A percentile compares a stretch with the other conserved stretches of the same genome.
Conservation (phyloP, 2,113 vertebrate genomes). For the cat (Felis catus) region DNA sequence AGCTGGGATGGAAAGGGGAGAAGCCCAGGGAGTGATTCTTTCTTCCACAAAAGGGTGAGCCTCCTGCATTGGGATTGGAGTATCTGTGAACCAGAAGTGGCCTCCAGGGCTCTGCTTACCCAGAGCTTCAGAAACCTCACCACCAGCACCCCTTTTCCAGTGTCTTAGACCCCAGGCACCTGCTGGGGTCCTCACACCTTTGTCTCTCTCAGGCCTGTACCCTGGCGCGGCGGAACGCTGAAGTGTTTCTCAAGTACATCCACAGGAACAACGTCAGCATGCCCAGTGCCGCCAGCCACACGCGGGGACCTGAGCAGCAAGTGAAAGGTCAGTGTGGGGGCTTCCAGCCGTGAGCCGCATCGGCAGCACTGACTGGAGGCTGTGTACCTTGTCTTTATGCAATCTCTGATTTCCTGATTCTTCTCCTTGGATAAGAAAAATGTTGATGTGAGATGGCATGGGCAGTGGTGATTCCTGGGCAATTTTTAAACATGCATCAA, state of each 20-base stretch:
- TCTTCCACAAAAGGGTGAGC: not conserved
- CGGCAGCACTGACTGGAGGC: not conserved
- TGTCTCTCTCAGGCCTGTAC: conserved; percentile 92
- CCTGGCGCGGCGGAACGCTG: conserved; percentile 95
- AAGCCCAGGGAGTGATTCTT: not conserved
- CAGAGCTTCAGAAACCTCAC: not conserved
- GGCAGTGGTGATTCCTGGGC: not conserved
- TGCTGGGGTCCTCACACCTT: conserved; percentile 69
- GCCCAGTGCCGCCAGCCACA: conserved; percentile 92
- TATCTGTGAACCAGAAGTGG: not conserved
- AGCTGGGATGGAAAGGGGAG: not conserved
- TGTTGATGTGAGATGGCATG: not conserved
- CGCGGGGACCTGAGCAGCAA: conserved; percentile 94
- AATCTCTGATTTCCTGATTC: not conserved
- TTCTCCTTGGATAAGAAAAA: not conserved
- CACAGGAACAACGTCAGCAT: conserved; percentile 98
- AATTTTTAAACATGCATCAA: not conserved
- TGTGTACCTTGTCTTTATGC: not conserved
- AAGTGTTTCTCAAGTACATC: conserved; percentile 99
- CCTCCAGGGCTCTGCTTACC: not conserved
- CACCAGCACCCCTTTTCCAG: not conserved
- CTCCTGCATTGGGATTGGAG: not conserved
- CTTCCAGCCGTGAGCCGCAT: not conserved
- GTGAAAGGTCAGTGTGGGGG: conserved; percentile 93
- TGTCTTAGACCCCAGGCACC: conserved; percentile 75